Evolutionary conservation across 2,113 vertebrate species (phyloP).

Genomic region (Dinomys branickii): DNA sequence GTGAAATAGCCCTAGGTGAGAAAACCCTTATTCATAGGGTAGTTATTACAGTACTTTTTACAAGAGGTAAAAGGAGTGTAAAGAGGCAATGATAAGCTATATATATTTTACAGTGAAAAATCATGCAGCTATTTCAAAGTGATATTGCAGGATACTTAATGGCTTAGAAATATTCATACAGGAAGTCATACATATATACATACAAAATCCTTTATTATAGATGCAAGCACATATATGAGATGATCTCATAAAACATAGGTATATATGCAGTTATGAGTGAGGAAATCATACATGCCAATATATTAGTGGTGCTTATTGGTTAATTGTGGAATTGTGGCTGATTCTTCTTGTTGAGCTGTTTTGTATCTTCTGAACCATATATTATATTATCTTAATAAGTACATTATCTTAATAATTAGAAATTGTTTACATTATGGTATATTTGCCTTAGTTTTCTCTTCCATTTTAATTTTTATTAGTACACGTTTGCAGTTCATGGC

Average conservation of each 20-base stretch:
- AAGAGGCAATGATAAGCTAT: neutral
- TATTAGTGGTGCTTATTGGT: neutral
- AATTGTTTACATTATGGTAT: neutral
- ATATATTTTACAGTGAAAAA: neutral
- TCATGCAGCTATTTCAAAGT: conserved; percentile 10
- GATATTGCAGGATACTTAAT: neutral
- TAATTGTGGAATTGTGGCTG: neutral
- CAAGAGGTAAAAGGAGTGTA: neutral
- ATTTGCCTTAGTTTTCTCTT: neutral
- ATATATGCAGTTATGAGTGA: neutral
- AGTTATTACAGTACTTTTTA: neutral
- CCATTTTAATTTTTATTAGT: neutral
- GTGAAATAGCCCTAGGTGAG: neutral
- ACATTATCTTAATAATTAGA: conserved; percentile 11
- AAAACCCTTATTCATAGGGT: neutral
- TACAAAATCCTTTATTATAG: neutral
- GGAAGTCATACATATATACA: neutral
- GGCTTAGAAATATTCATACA: neutral
- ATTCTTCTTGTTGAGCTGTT: neutral
- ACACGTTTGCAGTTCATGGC: neutral
- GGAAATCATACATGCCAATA: neutral
- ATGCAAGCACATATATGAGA: neutral
- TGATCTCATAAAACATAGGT: neutral
- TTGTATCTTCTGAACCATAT: neutral
- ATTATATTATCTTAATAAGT: neutral